phyloP scores from a whole-genome alignment of 2,797 vertebrate genomes.

The Brotogeris chrysoptera region DNA sequence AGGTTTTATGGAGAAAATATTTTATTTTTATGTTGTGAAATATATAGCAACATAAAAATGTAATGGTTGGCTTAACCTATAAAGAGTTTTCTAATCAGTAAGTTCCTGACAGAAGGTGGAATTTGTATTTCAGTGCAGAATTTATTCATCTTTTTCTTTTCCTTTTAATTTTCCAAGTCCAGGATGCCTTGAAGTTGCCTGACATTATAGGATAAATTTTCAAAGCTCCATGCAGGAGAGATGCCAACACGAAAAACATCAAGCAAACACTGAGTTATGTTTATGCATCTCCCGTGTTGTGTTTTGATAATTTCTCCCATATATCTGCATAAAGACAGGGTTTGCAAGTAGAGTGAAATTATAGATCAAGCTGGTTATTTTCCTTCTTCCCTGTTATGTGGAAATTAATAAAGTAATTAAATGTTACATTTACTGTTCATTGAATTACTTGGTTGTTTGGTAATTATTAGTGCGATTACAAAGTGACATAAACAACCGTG shows the following conservation, averaged over 20 bases:
- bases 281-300: slow-evolving; percentile 25
- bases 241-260: slow-evolving; percentile 28
- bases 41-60: slow-evolving; percentile 74
- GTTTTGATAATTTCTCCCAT: slow-evolving; percentile 58
- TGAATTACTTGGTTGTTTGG: slow-evolving; percentile 63
- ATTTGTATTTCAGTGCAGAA: slow-evolving; percentile 64
- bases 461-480: slow-evolving; percentile 71
- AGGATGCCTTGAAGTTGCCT: slow-evolving; percentile 60
- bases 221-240: slow-evolving; percentile 47
- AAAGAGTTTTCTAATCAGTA: slow-evolving; percentile 77
- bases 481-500: slow-evolving; percentile 65
- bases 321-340: slow-evolving; percentile 47
- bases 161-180: slow-evolving; percentile 70
- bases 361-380: slow-evolving; percentile 38
- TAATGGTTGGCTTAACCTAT: slow-evolving; percentile 75
- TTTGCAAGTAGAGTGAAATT: slow-evolving; percentile 44
- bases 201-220: slow-evolving; percentile 60
- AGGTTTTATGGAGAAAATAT: slow-evolving; percentile 68
- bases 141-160: slow-evolving; percentile 60
- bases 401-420: slow-evolving; percentile 72
- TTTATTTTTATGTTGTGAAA: slow-evolving; percentile 74
- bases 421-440: slow-evolving; percentile 65
- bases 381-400: slow-evolving; percentile 40
- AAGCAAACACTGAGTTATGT: slow-evolving; percentile 44
- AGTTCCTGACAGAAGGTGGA: slow-evolving; percentile 72